Evolutionary conservation across 2,888 invertebrate species (phyloP), one percentile per base, ranked within the genome.

Genomic region (Hofmannophila pseudospretella): DNA sequence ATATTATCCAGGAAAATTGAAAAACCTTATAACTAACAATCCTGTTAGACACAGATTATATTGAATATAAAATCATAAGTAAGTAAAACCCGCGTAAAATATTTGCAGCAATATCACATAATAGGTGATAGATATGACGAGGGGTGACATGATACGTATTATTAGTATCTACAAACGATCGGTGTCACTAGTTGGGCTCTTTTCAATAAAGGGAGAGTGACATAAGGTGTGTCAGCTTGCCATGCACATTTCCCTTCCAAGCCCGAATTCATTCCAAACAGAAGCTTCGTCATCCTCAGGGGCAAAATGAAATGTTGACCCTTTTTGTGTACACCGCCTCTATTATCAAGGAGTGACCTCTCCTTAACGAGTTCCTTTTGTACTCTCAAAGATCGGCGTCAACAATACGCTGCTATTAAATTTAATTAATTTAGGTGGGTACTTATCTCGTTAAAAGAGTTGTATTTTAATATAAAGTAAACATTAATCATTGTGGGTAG

Each of bases 311-410:
- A 69, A 68, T 59, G 66, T 67, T 67, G 66, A 69, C 65, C 71
- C 65, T 68, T 70, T 71, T 69, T 73, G 63, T 67, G 48, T 55
- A 64, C 54, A n/a, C 56, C 52, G 53, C 49, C 53, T 50, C 63
- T 60, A 67, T 67, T 71, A 70, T 67, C 58, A 71, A 62, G 61
- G 60, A 62, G 54, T 61, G 59, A 64, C 59, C 63, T 63, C 50
- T 50, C 52, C 67, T 67, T 77, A 73, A 76, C 68, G 67, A 78
- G 69, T 65, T 68, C 60, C 67, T 72, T 78, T 75, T 64, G 67
- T 67, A 54, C 57, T 60, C 47, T 61, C 49, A 53, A 69, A 68
- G 67, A 68, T 65, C 58, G 57, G 54, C 58, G 54, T 51, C 58
- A 64, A 72, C 71, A 77, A 76, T 69, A 61, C 64, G 52, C 51